These are phyloP conservation scores for Pseudolaguvia tuberculata DNA, from an alignment of 2,113 vertebrate species.

Conservation along the genomic window DNA sequence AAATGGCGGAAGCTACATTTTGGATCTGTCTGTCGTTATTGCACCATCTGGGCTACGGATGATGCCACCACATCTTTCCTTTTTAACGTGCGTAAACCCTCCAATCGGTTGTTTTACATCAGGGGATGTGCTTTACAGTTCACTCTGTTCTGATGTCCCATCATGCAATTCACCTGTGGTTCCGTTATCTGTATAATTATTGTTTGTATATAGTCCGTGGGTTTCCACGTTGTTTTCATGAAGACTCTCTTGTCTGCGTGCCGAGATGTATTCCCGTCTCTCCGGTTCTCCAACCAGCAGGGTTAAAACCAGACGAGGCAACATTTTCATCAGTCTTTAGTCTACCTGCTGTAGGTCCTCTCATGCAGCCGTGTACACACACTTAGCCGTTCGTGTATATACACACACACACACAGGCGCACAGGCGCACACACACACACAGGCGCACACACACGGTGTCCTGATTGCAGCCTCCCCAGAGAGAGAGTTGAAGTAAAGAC, in stretches of 20 bases:
- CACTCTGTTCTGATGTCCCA: neutral
- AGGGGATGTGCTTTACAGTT: slow-evolving; percentile 15
- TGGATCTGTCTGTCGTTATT: neutral
- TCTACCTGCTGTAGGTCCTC: slow-evolving; percentile 27
- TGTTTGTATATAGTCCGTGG: slow-evolving; percentile 14
- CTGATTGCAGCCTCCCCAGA: slow-evolving; percentile 46
- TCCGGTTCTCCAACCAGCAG: neutral
- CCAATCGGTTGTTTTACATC: slow-evolving; percentile 23
- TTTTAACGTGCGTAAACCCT: slow-evolving; percentile 9
- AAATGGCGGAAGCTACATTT: neutral
- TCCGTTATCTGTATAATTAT: slow-evolving; percentile 24
- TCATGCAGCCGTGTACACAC: neutral
- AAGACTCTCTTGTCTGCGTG: neutral
- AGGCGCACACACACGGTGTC: slow-evolving; percentile 15
- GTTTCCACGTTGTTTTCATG: slow-evolving; percentile 21
- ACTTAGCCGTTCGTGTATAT: neutral
- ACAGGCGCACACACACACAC: neutral
- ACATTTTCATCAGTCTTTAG: slow-evolving; percentile 18
- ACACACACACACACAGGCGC: slow-evolving; percentile 26
- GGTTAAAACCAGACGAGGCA: slow-evolving; percentile 7
- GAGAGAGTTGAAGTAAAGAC: slow-evolving; percentile 49
- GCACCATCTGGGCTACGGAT: slow-evolving; percentile 8
- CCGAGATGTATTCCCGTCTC: slow-evolving; percentile 1
- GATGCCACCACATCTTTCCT: neutral
- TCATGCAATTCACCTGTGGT: slow-evolving; percentile 27